Conservation (phyloP, 2,888 invertebrate genomes). For the Hanleya hanleyi region DNA sequence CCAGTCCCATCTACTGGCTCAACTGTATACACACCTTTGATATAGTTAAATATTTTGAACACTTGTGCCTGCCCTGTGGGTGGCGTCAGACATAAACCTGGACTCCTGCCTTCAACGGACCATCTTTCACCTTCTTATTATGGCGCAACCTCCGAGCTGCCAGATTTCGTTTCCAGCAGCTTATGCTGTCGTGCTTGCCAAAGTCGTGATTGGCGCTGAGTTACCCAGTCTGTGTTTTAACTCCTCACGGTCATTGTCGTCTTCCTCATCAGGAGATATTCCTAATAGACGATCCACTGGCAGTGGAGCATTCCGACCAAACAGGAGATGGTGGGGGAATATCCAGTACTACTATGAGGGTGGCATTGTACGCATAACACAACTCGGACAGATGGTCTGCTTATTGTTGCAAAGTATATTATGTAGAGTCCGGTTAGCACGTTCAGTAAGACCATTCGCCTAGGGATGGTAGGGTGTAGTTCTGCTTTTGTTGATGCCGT, state of each 20-base stretch:
- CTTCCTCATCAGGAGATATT: no score
- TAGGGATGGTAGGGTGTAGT: neutral
- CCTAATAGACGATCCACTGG: no score
- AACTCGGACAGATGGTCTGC: no score
- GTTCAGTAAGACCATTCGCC: no score
- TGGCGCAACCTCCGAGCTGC: neutral
- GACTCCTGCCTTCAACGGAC: neutral
- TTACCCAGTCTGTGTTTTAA: neutral
- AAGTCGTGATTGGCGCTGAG: neutral
- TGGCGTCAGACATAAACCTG: neutral
- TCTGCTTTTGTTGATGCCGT: neutral
- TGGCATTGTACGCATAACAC: no score
- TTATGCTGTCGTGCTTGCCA: neutral
- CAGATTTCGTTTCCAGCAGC: neutral
- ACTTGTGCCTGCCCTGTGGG: neutral
- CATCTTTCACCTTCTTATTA: neutral
- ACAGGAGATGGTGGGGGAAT: no score
- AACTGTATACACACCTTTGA: neutral
- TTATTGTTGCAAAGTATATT: no score
- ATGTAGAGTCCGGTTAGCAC: no score
- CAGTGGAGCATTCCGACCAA: no score
- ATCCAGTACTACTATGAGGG: no score
- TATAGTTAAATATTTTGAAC: neutral
- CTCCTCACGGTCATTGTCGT: no score
- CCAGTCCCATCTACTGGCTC: neutral